phyloP scores from a whole-genome alignment of 92 coral and sea anemone species.

The Isaurus tuberculatus region DNA sequence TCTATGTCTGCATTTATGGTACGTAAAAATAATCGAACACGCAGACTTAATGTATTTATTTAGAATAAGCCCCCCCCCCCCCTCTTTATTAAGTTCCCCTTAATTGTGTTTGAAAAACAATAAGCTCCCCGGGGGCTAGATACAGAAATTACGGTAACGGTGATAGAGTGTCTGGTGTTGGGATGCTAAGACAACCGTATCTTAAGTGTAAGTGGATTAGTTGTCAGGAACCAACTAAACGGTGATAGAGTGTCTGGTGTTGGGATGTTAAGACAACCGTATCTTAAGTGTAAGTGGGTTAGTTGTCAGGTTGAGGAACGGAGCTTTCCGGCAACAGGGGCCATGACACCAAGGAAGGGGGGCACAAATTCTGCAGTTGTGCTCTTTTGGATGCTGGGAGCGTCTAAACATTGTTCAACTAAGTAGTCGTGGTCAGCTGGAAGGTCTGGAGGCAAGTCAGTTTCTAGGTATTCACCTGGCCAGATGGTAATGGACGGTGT shows the following conservation, averaged over 20 bases:
- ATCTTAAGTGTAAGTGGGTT: conserved; percentile 29
- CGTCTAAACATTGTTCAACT: conserved; percentile 23
- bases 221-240: conserved; percentile 19
- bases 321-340: conserved; percentile 32
- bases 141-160: no score
- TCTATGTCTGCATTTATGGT: no score
- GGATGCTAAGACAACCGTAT: conserved; percentile 3
- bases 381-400: conserved; percentile 1
- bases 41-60: no score
- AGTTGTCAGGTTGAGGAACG: conserved; percentile 38
- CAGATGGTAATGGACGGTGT: conserved; percentile 48
- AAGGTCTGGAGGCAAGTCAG: conserved; percentile 21
- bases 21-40: no score
- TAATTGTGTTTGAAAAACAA: no score
- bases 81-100: no score
- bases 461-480: conserved; percentile 59
- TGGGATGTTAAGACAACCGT: conserved; percentile 1
- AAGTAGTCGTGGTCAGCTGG: conserved; percentile 13
- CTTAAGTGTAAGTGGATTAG: conserved; percentile 29
- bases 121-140: no score
- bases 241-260: not conserved
- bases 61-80: no score
- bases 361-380: conserved; percentile 11
- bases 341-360: conserved; percentile 10
- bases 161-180: not conserved